phyloP scores from a whole-genome alignment of 2,797 vertebrate genomes.

The Pipistrellus nathusii region DNA sequence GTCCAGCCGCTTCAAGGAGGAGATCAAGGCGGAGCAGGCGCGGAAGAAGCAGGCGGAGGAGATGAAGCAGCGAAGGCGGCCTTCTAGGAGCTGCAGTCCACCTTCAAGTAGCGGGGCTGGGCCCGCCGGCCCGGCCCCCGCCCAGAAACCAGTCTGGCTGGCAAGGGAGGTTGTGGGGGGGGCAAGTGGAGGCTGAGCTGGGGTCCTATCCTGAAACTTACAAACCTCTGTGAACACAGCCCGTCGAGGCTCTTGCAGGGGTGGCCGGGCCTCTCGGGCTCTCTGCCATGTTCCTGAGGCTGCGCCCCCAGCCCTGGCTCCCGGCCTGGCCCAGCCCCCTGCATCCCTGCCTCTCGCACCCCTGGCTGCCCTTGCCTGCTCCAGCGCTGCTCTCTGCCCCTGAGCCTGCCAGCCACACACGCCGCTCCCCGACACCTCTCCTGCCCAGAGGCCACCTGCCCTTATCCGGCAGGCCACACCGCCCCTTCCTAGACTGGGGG shows the following conservation, averaged over 20 bases:
- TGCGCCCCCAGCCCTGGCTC: background rate
- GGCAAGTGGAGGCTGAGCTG: background rate
- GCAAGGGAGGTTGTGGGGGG: conserved; percentile 62
- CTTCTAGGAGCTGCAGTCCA: conserved; percentile 95
- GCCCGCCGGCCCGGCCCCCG: background rate
- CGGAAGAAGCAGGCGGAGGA: conserved; percentile 95
- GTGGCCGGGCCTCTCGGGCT: background rate
- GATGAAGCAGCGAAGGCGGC: conserved; percentile 94
- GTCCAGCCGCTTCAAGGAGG: conserved; percentile 93
- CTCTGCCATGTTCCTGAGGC: background rate
- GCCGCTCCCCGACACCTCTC: background rate
- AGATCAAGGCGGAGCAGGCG: conserved; percentile 96
- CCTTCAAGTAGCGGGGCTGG: conserved; percentile 89
- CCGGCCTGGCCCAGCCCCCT: background rate
- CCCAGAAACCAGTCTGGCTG: rapidly evolving
- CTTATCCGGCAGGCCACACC: background rate
- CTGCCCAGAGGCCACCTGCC: background rate
- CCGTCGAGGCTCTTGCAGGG: background rate
- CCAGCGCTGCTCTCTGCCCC: background rate
- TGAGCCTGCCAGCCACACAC: background rate
- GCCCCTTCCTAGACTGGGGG: background rate
- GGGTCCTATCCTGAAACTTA: background rate
- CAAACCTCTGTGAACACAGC: conserved; percentile 24
- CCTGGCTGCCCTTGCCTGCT: conserved; percentile 38
- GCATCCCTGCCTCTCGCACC: background rate